Base-by-base conservation (phyloP, 2,797 vertebrate genomes). In the Enteromius argenteus region DNA sequence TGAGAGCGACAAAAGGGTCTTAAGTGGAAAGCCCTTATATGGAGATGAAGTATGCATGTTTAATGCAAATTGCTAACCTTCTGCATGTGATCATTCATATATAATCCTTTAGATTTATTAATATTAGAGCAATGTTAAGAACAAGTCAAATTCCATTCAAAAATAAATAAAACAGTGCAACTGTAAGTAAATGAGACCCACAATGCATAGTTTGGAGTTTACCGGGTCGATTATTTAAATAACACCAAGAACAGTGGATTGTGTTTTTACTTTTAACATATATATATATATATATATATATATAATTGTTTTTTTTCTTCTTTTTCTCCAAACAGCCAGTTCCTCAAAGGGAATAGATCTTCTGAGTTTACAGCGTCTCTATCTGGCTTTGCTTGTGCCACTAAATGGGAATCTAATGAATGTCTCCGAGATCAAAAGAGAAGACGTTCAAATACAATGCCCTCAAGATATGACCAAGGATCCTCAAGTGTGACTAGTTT, bases 331-430 rank as follows among this genome's bases (percentile, higher is more conserved):
- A 85, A 90, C 94, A 99, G 98, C 86, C 92, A 93, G 84, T 95
- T 96, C 88, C 91, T 94, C 46, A 96, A 94, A 89, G 94, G 85
- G 81, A 94, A 96, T 90, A 87, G 90, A 90, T 93, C 94, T 67
- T 91, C 91, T 74, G 94, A 94, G 1, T 89, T 91, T 88, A 85
- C 93, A 75, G 90, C 93, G 87, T 94, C 93, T 89, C 23, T 90
- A 10, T 87, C 89, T 84, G 88, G 90, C 69, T 89, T 90, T 58
- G 85, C 85, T 49, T 79, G 81, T 83, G 86, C 91, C 85, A 91
- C 91, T 85, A 94, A 93, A 82, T 93, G 92, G 91, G 87, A 93
- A 69, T 95, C 95, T 5, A 92, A 95, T 86, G 95, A 96, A 84
- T 91, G 89, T 89, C 89, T 96, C 85, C 90, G 91, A 56, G 85